Base-by-base conservation (phyloP, 2,888 invertebrate genomes). In the Temnothorax rugatulus region DNA sequence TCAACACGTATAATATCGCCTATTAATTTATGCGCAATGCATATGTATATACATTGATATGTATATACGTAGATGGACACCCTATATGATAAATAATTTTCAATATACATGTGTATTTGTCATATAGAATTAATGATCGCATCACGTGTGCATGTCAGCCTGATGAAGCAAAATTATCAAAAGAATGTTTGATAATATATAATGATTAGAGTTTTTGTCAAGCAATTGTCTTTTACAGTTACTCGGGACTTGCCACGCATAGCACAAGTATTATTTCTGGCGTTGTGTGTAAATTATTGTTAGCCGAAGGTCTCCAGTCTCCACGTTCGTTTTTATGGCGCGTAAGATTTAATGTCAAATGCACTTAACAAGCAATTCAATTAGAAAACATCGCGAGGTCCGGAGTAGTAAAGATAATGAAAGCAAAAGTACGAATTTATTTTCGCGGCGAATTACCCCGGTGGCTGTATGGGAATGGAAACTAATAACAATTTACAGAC, bases 301-400 rank as follows among this genome's bases (percentile, higher is more conserved):
- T 79, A 82, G 82, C 75, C 83, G 76, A 83, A 82, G 82, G 77
- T 74, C 84, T 84, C 82, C 50, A 18, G 77, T 74, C 84, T 84
- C 82, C 50, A 18, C 84, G 63, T 77, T 50, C 69, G 83, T 79
- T 86, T 87, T 84, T 82, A 87, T 85, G 71, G 71, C 81, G 61
- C 81, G 59, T 59, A 84, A 87, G 87, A 86, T 89, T 90, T 86
- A 86, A 89, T 84, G 88, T 83, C 82, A 85, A 85, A 86, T 88
- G 88, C 88, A 84, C 90, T 91, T 88, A 89, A 87, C 87, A 84
- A 25, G 83, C 86, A 89, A 91, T 90, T 88, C 82, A 89, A 92
- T 90, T 89, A 88, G 88, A 90, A 90, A 86, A 89, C 82, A 85
- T 82, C 79, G 50, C 71, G 63, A 76, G 85, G 74, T 83, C 84